Base-by-base conservation (phyloP, 2,797 vertebrate species). In the Alfaro cultratus region DNA sequence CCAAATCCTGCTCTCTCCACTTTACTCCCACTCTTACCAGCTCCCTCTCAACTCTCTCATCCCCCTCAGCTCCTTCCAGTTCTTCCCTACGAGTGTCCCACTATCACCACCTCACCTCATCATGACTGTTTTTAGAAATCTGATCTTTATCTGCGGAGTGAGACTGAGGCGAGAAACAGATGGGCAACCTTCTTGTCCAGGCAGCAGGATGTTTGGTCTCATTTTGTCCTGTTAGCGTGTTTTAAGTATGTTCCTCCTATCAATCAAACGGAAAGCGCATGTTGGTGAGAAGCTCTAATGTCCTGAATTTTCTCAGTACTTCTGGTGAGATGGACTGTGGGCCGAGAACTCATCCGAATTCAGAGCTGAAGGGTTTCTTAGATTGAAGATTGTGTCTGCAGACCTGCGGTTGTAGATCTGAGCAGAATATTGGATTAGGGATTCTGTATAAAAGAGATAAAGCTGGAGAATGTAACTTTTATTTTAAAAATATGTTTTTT, bases 181-280 rank as follows among this genome's bases (percentile, higher is more conserved):
- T 92, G 91, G 91, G 87, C 89, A 81, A 68, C 86, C 88, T 78
- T 49, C 76, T 78, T 23, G 79, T 86, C 84, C 67, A 73, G 80
- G 80, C 88, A 82, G 87, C 85, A 23, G 84, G 88, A 82, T 45
- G 68, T 71, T 45, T 45, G 39, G 39, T 68, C 71, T 72, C 11
- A 18, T 36, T 84, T 41, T 80, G 74, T 84, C 76, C 79, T 45
- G 57, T 51, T 83, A 49, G 29, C 80, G 71, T 86, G 57, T 43
- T 78, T 46, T 73, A 29, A 72, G 68, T 74, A 78, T 74, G 73
- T 83, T 64, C 51, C 53, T 80, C 82, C 82, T 89, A 92, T 94
- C 87, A 91, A 91, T 94, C 89, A 86, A 86, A 94, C 86, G 67
- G 85, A 84, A 93, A 91, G 89, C 88, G 91, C 91, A 91, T 62